These are phyloP conservation scores for Doryteuthis pealeii DNA, from an alignment of 1,140 invertebrate species.

Conservation along the genomic window DNA sequence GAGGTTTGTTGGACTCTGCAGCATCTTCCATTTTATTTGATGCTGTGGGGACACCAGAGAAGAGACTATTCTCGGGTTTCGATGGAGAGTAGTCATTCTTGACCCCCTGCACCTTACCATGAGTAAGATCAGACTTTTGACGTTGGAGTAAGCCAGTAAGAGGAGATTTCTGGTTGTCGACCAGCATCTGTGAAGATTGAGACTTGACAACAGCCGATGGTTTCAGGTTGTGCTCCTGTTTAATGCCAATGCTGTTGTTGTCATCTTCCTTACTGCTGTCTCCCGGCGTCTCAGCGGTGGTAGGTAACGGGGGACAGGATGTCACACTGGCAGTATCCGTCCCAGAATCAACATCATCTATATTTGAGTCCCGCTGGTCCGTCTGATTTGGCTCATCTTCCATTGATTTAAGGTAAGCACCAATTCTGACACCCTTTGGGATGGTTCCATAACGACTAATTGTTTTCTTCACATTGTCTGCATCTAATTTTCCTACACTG, in stretches of 20 bases:
- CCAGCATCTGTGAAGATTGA: constrained; percentile 51
- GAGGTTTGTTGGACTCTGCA: constrained; percentile 36
- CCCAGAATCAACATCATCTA: constrained; percentile 49
- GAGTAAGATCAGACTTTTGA: constrained; percentile 60
- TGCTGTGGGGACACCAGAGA: constrained; percentile 7
- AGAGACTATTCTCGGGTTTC: constrained; percentile 16
- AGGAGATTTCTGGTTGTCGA: constrained; percentile 44
- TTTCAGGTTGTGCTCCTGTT: constrained; percentile 50
- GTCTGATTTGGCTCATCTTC: constrained; percentile 41
- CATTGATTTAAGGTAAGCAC: constrained; percentile 91
- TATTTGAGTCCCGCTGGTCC: constrained; percentile 31
- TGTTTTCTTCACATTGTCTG: constrained; percentile 93
- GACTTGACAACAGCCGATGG: constrained; percentile 54
- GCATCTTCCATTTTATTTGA: constrained; percentile 17
- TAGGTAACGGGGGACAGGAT: constrained; percentile 42
- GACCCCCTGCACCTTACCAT: constrained; percentile 22
- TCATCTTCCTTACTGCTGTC: constrained; percentile 18
- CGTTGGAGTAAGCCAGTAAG: constrained; percentile 48
- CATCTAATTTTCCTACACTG: constrained; percentile 72
- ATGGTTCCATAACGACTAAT: constrained; percentile 94
- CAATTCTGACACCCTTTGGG: constrained; percentile 92
- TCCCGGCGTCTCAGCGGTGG: constrained; percentile 20
- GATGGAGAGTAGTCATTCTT: constrained; percentile 12
- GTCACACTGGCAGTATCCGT: constrained; percentile 49
- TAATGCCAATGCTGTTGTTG: constrained; percentile 40